Evolutionary conservation across 2,113 vertebrate species (phyloP).

Genomic region (Podarcis muralis): DNA sequence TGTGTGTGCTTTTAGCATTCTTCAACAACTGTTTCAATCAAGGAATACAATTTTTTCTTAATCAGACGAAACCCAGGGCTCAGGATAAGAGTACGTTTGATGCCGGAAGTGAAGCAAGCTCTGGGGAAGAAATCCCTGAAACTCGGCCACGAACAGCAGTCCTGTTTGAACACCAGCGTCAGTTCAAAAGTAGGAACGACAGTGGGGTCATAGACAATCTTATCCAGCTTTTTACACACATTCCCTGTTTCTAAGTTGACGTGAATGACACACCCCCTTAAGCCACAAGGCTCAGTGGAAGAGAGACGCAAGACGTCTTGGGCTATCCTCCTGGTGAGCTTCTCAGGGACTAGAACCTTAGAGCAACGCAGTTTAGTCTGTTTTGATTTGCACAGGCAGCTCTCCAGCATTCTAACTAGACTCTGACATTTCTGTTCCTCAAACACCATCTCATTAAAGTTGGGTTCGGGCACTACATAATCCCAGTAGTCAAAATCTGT

Average conservation of each 20-base stretch:
- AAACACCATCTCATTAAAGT: constrained; percentile 69
- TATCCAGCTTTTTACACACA: constrained; percentile 82
- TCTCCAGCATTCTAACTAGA: constrained; percentile 83
- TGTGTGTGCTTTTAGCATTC: constrained; percentile 70
- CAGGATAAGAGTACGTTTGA: constrained; percentile 80
- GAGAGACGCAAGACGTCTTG: constrained; percentile 81
- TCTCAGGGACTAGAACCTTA: constrained; percentile 85
- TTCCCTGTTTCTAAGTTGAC: constrained; percentile 80
- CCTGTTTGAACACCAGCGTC: constrained; percentile 88
- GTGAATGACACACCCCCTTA: constrained; percentile 83
- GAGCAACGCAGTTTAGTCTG: constrained; percentile 84
- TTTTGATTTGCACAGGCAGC: constrained; percentile 84
- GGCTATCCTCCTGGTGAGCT: constrained; percentile 81
- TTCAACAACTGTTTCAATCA: constrained; percentile 83
- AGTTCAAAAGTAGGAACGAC: constrained; percentile 89
- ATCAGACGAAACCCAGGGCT: constrained; percentile 86
- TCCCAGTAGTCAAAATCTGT: constrained; percentile 86
- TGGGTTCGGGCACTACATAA: constrained; percentile 76
- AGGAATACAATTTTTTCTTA: constrained; percentile 87
- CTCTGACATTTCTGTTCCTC: constrained; percentile 81
- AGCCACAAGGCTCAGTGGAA: constrained; percentile 84
- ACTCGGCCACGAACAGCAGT: constrained; percentile 81
- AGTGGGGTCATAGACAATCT: constrained; percentile 79
- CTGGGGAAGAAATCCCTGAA: constrained; percentile 82
- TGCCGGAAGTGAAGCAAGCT: constrained; percentile 78